Evolutionary conservation across 2,888 invertebrate genomes (phyloP).

Genomic region (Octodonta nipae): DNA sequence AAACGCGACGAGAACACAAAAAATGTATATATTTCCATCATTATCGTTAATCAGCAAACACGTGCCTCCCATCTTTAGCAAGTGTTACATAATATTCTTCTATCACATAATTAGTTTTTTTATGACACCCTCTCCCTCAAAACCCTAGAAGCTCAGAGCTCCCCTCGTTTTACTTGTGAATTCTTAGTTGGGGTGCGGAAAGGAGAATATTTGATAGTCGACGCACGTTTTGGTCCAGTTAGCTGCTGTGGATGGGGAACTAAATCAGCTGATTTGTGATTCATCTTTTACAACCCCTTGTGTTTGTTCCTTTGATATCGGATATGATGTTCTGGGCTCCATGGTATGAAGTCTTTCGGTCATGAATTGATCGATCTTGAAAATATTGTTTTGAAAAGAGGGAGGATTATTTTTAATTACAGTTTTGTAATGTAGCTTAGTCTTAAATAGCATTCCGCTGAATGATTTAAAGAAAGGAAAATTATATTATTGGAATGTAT

Average conservation of each 20-base stretch:
- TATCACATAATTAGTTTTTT: slow-evolving; percentile 25
- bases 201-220: slow-evolving; percentile 27
- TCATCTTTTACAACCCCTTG: neutral
- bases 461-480: too few relatives aligned
- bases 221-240: slow-evolving; percentile 33
- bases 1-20: too few relatives aligned
- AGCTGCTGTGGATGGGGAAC: slow-evolving; percentile 19
- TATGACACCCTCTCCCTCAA: slow-evolving; percentile 17
- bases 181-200: slow-evolving; percentile 14
- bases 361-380: too few relatives aligned
- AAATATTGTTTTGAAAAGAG: too few relatives aligned
- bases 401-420: too few relatives aligned
- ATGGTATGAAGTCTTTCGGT: too few relatives aligned
- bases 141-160: neutral
- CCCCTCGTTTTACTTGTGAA: slow-evolving; percentile 10
- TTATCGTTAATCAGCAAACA: slow-evolving; percentile 20
- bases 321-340: too few relatives aligned
- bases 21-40: too few relatives aligned
- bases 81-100: slow-evolving; percentile 22
- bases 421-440: too few relatives aligned
- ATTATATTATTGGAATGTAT: too few relatives aligned
- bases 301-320: neutral
- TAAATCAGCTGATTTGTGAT: slow-evolving; percentile 2
- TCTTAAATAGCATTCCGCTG: too few relatives aligned
- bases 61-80: slow-evolving; percentile 20